phyloP scores from a whole-genome alignment of 2,113 vertebrate species.

The Rhabdornis inornatus region DNA sequence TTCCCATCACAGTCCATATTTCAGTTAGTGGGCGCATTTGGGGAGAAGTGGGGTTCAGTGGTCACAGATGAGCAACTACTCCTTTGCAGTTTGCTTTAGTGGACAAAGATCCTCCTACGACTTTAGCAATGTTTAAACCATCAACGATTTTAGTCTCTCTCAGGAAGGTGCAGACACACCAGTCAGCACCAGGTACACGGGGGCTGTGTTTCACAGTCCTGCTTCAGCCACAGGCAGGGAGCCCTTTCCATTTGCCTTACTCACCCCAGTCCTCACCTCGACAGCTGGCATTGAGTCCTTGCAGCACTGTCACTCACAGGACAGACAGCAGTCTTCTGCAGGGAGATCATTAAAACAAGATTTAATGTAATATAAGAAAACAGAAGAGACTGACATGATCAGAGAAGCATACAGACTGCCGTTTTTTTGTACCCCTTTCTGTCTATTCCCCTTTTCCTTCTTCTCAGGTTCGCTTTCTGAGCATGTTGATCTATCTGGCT shows the following conservation, averaged over 20 bases:
- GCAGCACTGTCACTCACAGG: background rate
- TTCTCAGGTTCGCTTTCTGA: background rate
- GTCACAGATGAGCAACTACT: background rate
- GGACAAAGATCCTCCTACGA: background rate
- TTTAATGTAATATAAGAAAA: background rate
- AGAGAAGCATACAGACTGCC: background rate
- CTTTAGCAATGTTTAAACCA: background rate
- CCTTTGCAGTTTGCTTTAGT: background rate
- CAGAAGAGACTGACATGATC: background rate
- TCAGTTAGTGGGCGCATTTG: background rate
- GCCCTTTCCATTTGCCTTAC: background rate
- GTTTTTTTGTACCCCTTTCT: background rate
- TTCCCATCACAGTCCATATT: background rate
- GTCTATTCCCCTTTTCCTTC: background rate
- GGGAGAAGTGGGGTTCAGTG: rapidly evolving
- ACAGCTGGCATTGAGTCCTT: background rate
- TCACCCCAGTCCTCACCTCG: rapidly evolving
- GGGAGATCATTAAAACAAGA: background rate
- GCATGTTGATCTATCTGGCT: background rate
- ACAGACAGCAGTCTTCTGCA: background rate
- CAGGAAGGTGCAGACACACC: background rate
- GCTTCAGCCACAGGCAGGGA: background rate
- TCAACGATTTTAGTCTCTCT: background rate
- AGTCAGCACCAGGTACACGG: background rate
- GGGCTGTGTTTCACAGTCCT: rapidly evolving